Conservation (phyloP, 2,888 invertebrate genomes). For the Dromius quadrimaculatus region DNA sequence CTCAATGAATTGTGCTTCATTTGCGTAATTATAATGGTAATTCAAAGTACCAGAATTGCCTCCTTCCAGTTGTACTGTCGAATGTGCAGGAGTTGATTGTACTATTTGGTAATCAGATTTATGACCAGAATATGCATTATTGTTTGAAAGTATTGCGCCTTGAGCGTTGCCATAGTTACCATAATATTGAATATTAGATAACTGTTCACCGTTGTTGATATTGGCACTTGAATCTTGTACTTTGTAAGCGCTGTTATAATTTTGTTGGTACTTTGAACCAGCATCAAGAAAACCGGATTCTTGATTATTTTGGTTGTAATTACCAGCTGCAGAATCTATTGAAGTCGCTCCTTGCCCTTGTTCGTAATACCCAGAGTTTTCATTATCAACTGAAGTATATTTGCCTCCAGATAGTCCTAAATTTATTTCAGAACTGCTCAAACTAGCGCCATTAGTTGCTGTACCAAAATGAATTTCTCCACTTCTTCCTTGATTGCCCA, state of each 20-base stretch:
- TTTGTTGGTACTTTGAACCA: slow-evolving; percentile 20
- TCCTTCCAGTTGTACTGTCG: slow-evolving; percentile 21
- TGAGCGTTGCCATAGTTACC: slow-evolving; percentile 10
- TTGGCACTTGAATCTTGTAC: slow-evolving; percentile 7
- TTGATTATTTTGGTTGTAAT: not conserved
- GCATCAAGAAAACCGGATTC: slow-evolving; percentile 1
- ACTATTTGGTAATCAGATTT: not conserved
- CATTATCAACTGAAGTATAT: not conserved
- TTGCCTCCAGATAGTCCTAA: slow-evolving; percentile 1
- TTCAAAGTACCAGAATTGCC: slow-evolving; percentile 33
- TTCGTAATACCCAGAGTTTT: slow-evolving; percentile 15
- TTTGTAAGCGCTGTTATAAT: slow-evolving; percentile 10
- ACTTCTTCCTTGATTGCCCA: too few relatives aligned
- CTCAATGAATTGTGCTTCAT: slow-evolving; percentile 32
- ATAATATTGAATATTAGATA: not conserved
- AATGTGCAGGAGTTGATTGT: slow-evolving; percentile 9
- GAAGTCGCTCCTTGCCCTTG: slow-evolving; percentile 4
- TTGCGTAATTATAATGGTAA: slow-evolving; percentile 34
- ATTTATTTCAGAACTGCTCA: not conserved
- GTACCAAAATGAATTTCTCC: too few relatives aligned
- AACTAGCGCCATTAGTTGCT: not conserved
- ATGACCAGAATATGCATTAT: not conserved
- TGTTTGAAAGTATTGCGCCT: slow-evolving; percentile 8
- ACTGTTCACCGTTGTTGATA: slow-evolving; percentile 33
- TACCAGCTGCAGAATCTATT: slow-evolving; percentile 28